Percentiles rank a stretch among this genome's conserved stretches.
Conservation (phyloP, 1,140 invertebrate genomes). For the Platyscapa corneri region DNA sequence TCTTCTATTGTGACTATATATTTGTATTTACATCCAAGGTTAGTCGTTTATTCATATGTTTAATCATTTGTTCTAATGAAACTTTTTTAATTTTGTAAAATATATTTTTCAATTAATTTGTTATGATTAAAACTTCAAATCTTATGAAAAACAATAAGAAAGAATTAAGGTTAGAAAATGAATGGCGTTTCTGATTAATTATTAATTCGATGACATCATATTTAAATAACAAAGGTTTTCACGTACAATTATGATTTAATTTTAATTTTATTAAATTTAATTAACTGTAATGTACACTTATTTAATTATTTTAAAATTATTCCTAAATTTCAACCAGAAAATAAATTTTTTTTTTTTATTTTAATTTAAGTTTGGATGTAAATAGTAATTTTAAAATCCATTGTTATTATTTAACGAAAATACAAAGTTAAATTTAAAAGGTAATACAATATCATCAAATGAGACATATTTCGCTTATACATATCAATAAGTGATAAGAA, state of each 20-base stretch:
- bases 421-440: not conserved
- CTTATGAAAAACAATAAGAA: not conserved
- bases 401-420: not conserved
- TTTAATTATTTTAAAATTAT: not conserved
- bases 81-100: not conserved
- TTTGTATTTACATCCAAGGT: conserved; percentile 3
- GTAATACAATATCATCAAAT: not conserved
- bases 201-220: conserved; percentile 25
- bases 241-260: not conserved
- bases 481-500: not conserved
- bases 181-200: not conserved
- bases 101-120: not conserved
- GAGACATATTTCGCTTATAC: not conserved
- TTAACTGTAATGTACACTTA: not conserved
- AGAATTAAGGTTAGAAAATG: conserved; percentile 28
- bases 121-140: not conserved
- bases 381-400: not conserved
- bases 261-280: not conserved
- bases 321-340: no score
- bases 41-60: not conserved
- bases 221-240: conserved; percentile 2
- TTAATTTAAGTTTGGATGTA: no score
- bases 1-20: conserved; percentile 16
- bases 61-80: not conserved
- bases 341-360: no score